A percentile compares a stretch with the other conserved stretches of the same genome.
phyloP scores from a whole-genome alignment of 2,797 vertebrate genomes.

The Lacerta viridis region DNA sequence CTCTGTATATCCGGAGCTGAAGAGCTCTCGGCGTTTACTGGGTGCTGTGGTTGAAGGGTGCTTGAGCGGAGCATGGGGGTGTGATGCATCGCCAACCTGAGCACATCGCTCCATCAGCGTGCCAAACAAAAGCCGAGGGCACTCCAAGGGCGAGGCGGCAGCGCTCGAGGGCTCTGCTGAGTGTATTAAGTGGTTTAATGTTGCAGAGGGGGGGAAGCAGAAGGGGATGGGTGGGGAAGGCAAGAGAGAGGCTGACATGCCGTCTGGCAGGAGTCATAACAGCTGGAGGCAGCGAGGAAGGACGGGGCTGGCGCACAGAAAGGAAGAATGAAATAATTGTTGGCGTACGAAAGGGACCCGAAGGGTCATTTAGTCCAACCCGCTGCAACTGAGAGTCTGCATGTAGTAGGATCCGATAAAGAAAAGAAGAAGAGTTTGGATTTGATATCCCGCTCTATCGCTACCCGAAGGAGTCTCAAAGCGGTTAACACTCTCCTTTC shows the following conservation, averaged over 20 bases:
- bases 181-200: background rate
- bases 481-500: no score
- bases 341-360: no score
- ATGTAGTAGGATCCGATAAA: no score
- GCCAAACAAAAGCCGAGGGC: background rate
- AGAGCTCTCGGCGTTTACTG: fast-evolving
- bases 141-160: background rate
- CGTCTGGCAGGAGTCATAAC: background rate
- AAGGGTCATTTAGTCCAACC: no score
- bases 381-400: no score
- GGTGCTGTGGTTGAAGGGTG: background rate
- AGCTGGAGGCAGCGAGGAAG: background rate
- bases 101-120: background rate
- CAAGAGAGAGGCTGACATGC: no score
- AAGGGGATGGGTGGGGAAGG: background rate
- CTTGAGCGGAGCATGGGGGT: fast-evolving
- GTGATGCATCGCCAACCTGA: background rate
- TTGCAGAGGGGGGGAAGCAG: background rate
- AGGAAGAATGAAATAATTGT: background rate
- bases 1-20: background rate
- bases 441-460: no score
- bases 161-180: background rate
- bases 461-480: no score
- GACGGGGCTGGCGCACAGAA: fast-evolving
- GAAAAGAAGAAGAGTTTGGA: no score